These are phyloP conservation scores for Volucella zonaria DNA, from an alignment of 2,888 invertebrate genomes.

Conservation along the genomic window DNA sequence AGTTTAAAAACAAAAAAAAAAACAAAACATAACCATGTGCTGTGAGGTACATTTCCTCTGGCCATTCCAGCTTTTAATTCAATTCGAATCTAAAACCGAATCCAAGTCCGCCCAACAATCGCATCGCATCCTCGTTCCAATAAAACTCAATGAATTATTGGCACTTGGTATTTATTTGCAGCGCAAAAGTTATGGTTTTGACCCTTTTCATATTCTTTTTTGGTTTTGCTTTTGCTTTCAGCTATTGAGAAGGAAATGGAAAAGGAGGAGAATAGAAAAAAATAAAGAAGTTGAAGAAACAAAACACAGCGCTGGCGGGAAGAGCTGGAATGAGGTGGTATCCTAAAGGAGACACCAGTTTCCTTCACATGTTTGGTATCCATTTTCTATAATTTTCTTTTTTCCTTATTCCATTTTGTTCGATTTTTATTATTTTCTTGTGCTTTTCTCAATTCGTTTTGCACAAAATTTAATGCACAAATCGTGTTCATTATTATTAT, in stretches of 20 bases:
- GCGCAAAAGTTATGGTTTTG: slow-evolving; percentile 70
- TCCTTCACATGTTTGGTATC: slow-evolving; percentile 56
- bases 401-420: not conserved
- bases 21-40: slow-evolving; percentile 33
- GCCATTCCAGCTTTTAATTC: slow-evolving; percentile 53
- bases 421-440: slow-evolving; percentile 27
- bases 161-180: slow-evolving; percentile 73
- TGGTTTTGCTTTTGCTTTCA: slow-evolving; percentile 7
- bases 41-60: slow-evolving; percentile 39
- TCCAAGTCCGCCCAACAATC: slow-evolving; percentile 41
- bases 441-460: slow-evolving; percentile 63
- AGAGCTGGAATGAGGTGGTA: slow-evolving; percentile 22
- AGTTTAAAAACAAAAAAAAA: too few relatives aligned
- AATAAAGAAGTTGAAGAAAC: slow-evolving; percentile 15
- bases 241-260: not conserved
- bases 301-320: slow-evolving; percentile 33
- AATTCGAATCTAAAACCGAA: slow-evolving; percentile 33
- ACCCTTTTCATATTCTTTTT: slow-evolving; percentile 56
- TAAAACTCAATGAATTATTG: slow-evolving; percentile 74
- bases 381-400: slow-evolving; percentile 35
- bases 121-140: slow-evolving; percentile 61
- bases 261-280: too few relatives aligned
- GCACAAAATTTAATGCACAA: slow-evolving; percentile 74
- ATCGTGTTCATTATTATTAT: slow-evolving; percentile 74
- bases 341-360: slow-evolving; percentile 57